Conservation (phyloP, 2,888 invertebrate species). For the Melieria picta region DNA sequence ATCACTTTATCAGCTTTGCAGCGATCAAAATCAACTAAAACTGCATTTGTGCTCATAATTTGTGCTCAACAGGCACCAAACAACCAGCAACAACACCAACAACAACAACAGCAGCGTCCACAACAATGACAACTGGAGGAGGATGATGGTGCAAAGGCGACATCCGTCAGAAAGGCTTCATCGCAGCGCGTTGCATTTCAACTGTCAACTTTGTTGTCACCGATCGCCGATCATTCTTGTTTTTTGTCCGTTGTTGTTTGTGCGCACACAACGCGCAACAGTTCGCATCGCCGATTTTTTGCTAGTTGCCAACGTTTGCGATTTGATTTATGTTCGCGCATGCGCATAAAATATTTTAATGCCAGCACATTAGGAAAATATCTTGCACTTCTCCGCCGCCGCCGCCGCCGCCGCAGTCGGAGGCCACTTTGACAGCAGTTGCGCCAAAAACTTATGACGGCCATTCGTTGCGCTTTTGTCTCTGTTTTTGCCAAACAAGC, state of each 20-base stretch:
- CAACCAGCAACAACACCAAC: background rate
- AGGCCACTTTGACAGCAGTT: no score
- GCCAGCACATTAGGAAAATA: conserved; percentile 41
- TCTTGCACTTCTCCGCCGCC: conserved; percentile 26
- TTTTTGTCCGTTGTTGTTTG: background rate
- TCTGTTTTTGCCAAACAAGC: background rate
- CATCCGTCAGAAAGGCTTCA: background rate
- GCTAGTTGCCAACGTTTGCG: background rate
- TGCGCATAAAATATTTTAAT: conserved; percentile 45
- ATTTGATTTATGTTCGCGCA: conserved; percentile 45
- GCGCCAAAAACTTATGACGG: no score
- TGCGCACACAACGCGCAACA: no score
- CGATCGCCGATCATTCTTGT: conserved; percentile 34
- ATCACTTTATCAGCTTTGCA: conserved; percentile 22
- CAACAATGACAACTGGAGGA: no score
- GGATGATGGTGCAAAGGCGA: no score
- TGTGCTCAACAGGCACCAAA: conserved; percentile 15
- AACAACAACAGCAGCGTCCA: no score
- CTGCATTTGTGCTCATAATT: conserved; percentile 27
- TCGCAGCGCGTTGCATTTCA: conserved; percentile 34
- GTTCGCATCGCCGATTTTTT: no score
- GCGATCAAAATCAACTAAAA: conserved; percentile 32
- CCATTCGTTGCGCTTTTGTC: no score
- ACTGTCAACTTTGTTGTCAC: conserved; percentile 40
- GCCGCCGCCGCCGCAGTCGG: background rate